Evolutionary conservation across 2,888 invertebrate genomes (phyloP).

Genomic region (Chymomyza amoena): DNA sequence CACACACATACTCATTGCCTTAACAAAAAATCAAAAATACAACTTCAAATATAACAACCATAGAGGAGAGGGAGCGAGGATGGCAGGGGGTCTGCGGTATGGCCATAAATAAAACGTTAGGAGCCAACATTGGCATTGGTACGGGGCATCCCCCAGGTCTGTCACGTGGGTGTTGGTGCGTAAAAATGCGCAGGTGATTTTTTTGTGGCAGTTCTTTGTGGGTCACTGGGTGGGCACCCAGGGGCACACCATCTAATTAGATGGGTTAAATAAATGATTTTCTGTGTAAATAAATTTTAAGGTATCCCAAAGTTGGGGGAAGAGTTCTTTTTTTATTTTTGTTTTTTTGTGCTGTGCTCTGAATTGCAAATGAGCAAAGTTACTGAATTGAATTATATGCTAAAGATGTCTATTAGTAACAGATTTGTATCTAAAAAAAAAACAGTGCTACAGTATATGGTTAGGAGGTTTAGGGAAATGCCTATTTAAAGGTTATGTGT

Average conservation of each 20-base stretch:
- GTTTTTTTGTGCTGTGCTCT: background rate
- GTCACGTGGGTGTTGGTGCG: constrained; percentile 21
- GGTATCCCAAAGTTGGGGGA: background rate
- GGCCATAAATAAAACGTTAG: constrained; percentile 1
- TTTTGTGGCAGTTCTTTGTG: background rate
- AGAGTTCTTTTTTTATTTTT: background rate
- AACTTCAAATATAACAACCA: constrained; percentile 45
- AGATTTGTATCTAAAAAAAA: background rate
- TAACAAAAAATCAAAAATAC: constrained; percentile 47
- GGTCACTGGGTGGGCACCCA: background rate
- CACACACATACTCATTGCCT: background rate
- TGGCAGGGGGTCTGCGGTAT: background rate
- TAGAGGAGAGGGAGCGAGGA: background rate
- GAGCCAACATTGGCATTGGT: background rate
- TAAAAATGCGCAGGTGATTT: constrained; percentile 53
- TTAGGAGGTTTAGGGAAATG: background rate
- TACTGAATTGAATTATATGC: background rate
- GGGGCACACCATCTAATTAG: background rate
- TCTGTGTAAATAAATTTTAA: background rate
- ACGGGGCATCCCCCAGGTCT: background rate
- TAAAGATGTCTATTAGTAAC: background rate
- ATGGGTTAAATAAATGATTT: background rate
- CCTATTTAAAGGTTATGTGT: background rate
- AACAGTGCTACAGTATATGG: background rate
- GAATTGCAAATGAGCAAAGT: background rate